phyloP scores from a whole-genome alignment of 2,113 vertebrate species.

The Rissa tridactyla region DNA sequence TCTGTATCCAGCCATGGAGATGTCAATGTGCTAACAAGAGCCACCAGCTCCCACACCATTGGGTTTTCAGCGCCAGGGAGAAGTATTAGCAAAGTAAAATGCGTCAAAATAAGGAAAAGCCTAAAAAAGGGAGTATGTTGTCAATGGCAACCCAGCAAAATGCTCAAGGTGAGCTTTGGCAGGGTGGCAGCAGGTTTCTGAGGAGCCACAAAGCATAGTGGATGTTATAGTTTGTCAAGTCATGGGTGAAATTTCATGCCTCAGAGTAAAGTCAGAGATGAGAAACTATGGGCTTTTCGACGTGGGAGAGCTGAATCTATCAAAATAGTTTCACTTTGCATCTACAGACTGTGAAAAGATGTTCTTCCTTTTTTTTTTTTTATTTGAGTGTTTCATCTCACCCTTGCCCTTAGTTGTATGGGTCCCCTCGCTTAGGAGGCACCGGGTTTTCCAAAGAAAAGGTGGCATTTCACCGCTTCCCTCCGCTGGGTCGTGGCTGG shows the following conservation, averaged over 20 bases:
- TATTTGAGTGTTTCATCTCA: background rate
- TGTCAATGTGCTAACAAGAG: background rate
- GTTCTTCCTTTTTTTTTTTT: background rate
- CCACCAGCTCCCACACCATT: background rate
- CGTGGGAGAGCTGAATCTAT: background rate
- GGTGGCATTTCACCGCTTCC: background rate
- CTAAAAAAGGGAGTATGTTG: background rate
- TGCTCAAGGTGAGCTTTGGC: background rate
- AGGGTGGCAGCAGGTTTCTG: background rate
- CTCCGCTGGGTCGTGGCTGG: background rate
- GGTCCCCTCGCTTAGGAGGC: background rate
- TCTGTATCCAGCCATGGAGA: background rate
- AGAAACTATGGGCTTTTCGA: conserved; percentile 19
- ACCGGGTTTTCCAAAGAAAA: background rate
- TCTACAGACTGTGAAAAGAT: conserved; percentile 4
- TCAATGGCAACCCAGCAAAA: background rate
- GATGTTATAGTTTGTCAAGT: conserved; percentile 19
- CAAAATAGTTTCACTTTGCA: conserved; percentile 57
- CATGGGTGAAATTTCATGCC: conserved; percentile 29
- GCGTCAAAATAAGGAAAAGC: background rate
- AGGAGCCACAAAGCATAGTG: background rate
- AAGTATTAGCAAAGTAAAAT: background rate
- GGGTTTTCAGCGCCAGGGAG: background rate
- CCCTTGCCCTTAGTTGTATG: background rate
- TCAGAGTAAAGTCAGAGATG: background rate